These are phyloP conservation scores for Andrena cerasifolii DNA, from an alignment of 1,140 invertebrate genomes.

Conservation along the genomic window DNA sequence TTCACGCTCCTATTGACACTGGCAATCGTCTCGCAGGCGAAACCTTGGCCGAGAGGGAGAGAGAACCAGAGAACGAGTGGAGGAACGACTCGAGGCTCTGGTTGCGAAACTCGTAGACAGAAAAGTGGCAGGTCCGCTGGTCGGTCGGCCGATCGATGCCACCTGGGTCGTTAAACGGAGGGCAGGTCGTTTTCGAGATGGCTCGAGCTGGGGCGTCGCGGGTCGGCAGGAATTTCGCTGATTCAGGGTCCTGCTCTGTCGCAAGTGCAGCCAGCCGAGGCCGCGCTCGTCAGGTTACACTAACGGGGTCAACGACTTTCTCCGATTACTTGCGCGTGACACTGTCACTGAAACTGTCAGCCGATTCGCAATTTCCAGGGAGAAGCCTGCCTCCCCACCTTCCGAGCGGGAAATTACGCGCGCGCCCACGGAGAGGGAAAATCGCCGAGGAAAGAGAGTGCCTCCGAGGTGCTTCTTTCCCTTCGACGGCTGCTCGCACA, in stretches of 20 bases:
- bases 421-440: constrained; percentile 4
- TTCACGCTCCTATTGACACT: too few relatives aligned
- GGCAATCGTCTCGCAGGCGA: too few relatives aligned
- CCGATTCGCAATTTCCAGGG: constrained; percentile 42
- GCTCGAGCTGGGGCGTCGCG: constrained; percentile 41
- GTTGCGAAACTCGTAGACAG: neutral
- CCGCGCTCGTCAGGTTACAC: constrained; percentile 50
- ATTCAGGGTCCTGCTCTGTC: constrained; percentile 55
- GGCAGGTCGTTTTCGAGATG: constrained; percentile 19
- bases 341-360: constrained; percentile 44
- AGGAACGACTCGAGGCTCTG: neutral
- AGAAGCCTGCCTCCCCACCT: neutral
- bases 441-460: constrained; percentile 28
- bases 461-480: neutral
- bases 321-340: constrained; percentile 70
- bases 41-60: too few relatives aligned
- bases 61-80: too few relatives aligned
- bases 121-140: too few relatives aligned
- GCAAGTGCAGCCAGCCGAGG: constrained; percentile 51
- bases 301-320: constrained; percentile 76
- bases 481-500: too few relatives aligned
- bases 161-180: constrained; percentile 56
- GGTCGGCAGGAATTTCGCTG: constrained; percentile 64
- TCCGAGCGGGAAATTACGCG: constrained; percentile 6
- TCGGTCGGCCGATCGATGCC: neutral